A percentile compares a stretch with the other conserved stretches of the same genome.
Conservation (phyloP, 2,797 vertebrate species). For the Trachurus trachurus region DNA sequence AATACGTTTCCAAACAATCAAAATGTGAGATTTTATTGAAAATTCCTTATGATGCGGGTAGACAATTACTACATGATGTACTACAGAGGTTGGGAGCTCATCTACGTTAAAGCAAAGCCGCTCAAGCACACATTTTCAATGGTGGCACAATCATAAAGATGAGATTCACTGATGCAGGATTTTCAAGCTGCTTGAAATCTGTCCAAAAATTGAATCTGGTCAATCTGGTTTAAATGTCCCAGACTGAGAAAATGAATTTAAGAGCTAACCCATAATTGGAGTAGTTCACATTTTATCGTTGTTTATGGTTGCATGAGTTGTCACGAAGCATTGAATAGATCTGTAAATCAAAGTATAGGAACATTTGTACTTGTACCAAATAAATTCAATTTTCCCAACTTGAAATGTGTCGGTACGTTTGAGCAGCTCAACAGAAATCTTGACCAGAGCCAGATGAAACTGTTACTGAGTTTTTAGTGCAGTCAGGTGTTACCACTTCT, state of each 20-base stretch:
- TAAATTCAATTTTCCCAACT: conserved; percentile 29
- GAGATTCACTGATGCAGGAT: background rate
- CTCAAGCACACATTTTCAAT: background rate
- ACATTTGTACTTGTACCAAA: conserved; percentile 18
- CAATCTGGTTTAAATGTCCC: conserved; percentile 4
- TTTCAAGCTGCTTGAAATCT: conserved; percentile 26
- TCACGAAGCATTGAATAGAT: conserved; percentile 12
- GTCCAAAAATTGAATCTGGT: background rate
- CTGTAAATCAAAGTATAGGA: conserved; percentile 17
- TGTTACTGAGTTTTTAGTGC: conserved; percentile 3
- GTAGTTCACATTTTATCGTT: conserved; percentile 3
- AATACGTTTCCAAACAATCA: conserved; percentile 40
- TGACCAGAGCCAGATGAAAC: background rate
- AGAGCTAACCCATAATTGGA: background rate
- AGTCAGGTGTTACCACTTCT: background rate
- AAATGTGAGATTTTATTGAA: conserved; percentile 34
- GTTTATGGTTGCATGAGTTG: conserved; percentile 8
- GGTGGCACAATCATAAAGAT: background rate
- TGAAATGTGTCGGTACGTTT: conserved; percentile 7
- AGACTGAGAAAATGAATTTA: background rate
- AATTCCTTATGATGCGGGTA: conserved; percentile 1
- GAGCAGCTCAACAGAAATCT: conserved; percentile 17
- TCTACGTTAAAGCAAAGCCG: conserved; percentile 3
- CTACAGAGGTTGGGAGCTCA: conserved; percentile 13
- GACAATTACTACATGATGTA: conserved; percentile 15